Evolutionary conservation across 92 coral and sea anemone genomes (phyloP).

Genomic region (Montipora capitata): DNA sequence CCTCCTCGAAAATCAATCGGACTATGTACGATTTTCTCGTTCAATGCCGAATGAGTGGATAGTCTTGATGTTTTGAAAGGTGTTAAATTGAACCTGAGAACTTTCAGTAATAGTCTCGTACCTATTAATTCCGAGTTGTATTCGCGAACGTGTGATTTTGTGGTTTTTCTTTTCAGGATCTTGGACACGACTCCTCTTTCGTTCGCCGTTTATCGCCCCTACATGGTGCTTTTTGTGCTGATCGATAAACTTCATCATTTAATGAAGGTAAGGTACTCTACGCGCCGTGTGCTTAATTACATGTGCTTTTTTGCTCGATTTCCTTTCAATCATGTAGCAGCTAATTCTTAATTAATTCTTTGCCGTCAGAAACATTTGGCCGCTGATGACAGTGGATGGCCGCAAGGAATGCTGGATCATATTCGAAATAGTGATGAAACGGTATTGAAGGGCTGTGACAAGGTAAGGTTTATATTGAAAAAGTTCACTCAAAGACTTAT

Average conservation of each 20-base stretch:
- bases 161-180: slow-evolving; percentile 6
- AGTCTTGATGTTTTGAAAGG: too few species aligned
- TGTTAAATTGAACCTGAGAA: too few species aligned
- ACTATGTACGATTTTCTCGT: too few species aligned
- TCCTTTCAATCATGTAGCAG: too few species aligned
- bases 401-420: slow-evolving; percentile 91
- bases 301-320: not conserved
- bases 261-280: slow-evolving; percentile 77
- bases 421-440: slow-evolving; percentile 96
- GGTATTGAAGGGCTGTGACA: slow-evolving; percentile 92
- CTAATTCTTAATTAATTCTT: not conserved
- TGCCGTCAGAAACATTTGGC: slow-evolving; percentile 73
- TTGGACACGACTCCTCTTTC: slow-evolving; percentile 27
- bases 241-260: slow-evolving; percentile 88
- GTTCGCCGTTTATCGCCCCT: slow-evolving; percentile 91
- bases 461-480: slow-evolving; percentile 46
- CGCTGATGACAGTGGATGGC: slow-evolving; percentile 80
- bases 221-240: slow-evolving; percentile 86
- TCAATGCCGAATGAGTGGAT: too few species aligned
- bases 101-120: too few species aligned
- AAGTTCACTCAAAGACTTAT: too few species aligned
- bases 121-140: too few species aligned
- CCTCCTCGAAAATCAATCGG: too few species aligned
- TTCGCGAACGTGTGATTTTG: too few species aligned
- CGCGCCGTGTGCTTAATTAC: too few species aligned